Conservation (phyloP, 2,113 vertebrate species). For the Pavo muticus region DNA sequence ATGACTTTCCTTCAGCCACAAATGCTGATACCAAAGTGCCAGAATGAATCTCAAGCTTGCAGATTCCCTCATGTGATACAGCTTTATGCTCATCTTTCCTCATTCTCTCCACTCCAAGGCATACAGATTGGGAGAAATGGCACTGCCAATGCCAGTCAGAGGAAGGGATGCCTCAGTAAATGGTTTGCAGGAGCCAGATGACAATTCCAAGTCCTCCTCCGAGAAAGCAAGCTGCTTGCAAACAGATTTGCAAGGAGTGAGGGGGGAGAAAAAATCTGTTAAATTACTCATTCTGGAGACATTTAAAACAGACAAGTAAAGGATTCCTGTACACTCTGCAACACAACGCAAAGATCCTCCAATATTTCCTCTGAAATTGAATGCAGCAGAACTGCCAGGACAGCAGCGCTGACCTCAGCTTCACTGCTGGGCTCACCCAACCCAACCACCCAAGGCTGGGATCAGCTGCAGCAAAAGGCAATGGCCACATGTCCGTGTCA, state of each 20-base stretch:
- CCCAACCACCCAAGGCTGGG: background rate
- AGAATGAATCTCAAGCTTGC: background rate
- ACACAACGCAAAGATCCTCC: background rate
- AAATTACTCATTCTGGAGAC: conserved; percentile 46
- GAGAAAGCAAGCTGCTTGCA: conserved; percentile 68
- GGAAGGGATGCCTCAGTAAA: conserved; percentile 32
- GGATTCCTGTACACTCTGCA: background rate
- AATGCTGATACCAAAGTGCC: rapidly evolving
- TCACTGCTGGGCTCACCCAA: background rate
- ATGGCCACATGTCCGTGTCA: rapidly evolving
- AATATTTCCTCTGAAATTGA: background rate
- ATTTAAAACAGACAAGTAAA: conserved; percentile 6
- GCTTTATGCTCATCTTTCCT: background rate
- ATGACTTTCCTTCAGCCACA: background rate
- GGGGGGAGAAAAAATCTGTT: background rate
- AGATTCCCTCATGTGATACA: background rate
- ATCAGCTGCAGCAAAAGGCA: background rate
- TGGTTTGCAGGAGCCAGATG: conserved; percentile 14
- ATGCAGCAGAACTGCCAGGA: background rate
- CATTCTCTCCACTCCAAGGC: background rate
- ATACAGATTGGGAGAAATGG: background rate
- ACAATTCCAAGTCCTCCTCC: conserved; percentile 56
- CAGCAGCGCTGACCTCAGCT: background rate
- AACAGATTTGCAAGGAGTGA: conserved; percentile 62
- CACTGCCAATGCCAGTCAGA: conserved; percentile 6